phyloP scores from a whole-genome alignment of 2,113 vertebrate species.

The Prolemur simus region DNA sequence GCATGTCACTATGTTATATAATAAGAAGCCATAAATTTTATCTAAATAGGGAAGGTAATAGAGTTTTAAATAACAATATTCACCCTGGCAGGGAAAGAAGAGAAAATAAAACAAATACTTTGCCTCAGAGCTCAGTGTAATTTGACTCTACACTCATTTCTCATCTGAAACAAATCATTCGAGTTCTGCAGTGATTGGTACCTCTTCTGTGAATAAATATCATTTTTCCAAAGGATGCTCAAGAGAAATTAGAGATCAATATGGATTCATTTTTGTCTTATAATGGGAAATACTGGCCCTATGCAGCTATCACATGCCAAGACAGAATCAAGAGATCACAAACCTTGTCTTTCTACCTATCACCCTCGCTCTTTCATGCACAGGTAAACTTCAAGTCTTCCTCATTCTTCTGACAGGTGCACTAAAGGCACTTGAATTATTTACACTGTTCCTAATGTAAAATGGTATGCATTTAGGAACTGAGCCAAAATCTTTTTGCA shows the following conservation, averaged over 20 bases:
- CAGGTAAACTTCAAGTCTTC: conserved; percentile 46
- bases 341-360: conserved; percentile 36
- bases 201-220: conserved; percentile 80
- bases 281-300: conserved; percentile 81
- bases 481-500: conserved; percentile 46
- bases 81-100: conserved; percentile 36
- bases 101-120: conserved; percentile 73
- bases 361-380: conserved; percentile 12
- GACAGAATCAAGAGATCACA: conserved; percentile 52
- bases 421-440: conserved; percentile 59
- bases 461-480: conserved; percentile 36
- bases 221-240: conserved; percentile 83
- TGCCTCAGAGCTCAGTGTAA: conserved; percentile 74
- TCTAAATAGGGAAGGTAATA: conserved; percentile 16
- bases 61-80: conserved; percentile 79
- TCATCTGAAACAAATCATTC: conserved; percentile 82
- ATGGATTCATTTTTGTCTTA: conserved; percentile 80
- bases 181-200: conserved; percentile 74
- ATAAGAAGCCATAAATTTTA: conserved; percentile 47
- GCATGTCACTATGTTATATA: conserved; percentile 44
- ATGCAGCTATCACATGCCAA: conserved; percentile 63
- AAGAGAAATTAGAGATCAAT: conserved; percentile 84
- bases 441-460: conserved; percentile 47
- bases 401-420: conserved; percentile 51
- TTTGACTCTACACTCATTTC: conserved; percentile 80